Evolutionary conservation across 1,140 invertebrate species (phyloP).

Genomic region (Ptiloglossa arizonensis): DNA sequence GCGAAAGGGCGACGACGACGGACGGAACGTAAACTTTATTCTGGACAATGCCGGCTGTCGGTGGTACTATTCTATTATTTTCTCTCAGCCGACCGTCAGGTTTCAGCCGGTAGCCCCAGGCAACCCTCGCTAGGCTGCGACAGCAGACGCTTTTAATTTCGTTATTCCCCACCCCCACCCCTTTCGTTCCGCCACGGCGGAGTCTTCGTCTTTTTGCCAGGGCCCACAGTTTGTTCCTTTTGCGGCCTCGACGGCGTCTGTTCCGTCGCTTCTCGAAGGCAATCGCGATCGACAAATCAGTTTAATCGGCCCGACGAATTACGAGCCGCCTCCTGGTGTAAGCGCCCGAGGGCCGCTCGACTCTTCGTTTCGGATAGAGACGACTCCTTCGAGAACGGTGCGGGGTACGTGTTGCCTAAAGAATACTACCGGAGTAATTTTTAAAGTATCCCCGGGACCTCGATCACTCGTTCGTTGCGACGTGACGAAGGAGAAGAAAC

Average conservation of each 20-base stretch:
- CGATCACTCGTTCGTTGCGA: no score
- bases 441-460: no score
- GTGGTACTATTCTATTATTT: constrained; percentile 79
- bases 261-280: constrained; percentile 20
- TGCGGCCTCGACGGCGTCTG: constrained; percentile 22
- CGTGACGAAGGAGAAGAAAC: no score
- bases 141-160: constrained; percentile 73
- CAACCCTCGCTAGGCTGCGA: constrained; percentile 57
- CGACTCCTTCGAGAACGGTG: not conserved
- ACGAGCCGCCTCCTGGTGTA: not conserved
- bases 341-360: no score
- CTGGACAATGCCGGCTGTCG: constrained; percentile 73
- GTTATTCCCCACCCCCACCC: constrained; percentile 27
- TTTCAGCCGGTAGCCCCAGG: constrained; percentile 53
- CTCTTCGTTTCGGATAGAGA: not conserved
- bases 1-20: constrained; percentile 32
- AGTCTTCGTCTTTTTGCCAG: constrained; percentile 14
- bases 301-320: constrained; percentile 42
- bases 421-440: no score
- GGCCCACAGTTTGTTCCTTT: constrained; percentile 17
- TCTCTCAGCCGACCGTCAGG: constrained; percentile 66
- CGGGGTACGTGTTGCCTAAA: no score
- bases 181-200: not conserved
- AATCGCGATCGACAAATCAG: constrained; percentile 42
- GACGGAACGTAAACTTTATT: constrained; percentile 77